A percentile compares a stretch with the other conserved stretches of the same genome.
phyloP scores from a whole-genome alignment of 2,888 invertebrate genomes.

The Drosophila crucigera region DNA sequence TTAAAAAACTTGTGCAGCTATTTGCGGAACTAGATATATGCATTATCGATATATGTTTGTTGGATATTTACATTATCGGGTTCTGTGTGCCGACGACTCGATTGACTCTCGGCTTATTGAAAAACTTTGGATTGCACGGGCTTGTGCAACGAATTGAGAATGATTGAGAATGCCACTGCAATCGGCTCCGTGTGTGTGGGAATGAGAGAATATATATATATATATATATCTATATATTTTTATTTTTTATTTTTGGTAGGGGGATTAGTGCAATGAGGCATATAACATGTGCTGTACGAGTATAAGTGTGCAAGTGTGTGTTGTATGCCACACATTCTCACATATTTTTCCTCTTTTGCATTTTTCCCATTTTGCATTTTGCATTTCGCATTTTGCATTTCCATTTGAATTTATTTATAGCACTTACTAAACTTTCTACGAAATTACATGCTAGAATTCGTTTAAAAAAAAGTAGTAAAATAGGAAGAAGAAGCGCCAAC shows the following conservation, averaged over 20 bases:
- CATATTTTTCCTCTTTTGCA: constrained; percentile 27
- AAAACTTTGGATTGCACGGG: constrained; percentile 55
- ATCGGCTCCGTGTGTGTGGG: background rate
- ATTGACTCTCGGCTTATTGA: constrained; percentile 57
- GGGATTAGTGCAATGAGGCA: constrained; percentile 49
- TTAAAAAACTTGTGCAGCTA: constrained; percentile 23
- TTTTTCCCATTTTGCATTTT: constrained; percentile 23
- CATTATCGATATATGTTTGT: constrained; percentile 23
- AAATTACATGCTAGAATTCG: constrained; percentile 74
- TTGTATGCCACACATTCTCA: constrained; percentile 39
- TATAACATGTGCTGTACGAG: constrained; percentile 14
- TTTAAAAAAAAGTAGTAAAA: constrained; percentile 10
- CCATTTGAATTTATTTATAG: constrained; percentile 65
- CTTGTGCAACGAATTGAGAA: constrained; percentile 6
- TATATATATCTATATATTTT: too few relatives aligned
- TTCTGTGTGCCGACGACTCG: constrained; percentile 27
- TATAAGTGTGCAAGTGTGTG: background rate
- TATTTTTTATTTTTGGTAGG: background rate
- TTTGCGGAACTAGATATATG: background rate
- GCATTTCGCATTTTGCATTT: constrained; percentile 39
- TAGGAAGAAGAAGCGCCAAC: constrained; percentile 21
- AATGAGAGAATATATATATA: background rate
- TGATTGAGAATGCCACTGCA: background rate
- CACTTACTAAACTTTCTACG: constrained; percentile 70
- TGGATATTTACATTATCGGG: constrained; percentile 37